A percentile compares a stretch with the other conserved stretches of the same genome.
Evolutionary conservation across 2,797 vertebrate species (phyloP).

Genomic region (Denticeps clupeoides): DNA sequence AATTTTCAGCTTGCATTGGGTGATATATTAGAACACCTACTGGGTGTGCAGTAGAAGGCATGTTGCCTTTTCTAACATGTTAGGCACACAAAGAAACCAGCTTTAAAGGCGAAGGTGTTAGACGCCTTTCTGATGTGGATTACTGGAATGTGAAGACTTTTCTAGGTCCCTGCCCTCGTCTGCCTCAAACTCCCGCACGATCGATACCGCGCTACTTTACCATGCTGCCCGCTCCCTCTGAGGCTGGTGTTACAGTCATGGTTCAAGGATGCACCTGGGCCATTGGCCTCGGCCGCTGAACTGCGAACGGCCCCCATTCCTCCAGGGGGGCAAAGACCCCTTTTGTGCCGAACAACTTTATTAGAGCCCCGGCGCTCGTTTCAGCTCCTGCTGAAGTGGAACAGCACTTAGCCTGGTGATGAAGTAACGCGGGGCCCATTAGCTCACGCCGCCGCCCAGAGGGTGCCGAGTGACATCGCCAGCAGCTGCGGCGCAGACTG

Average conservation of each 20-base stretch:
- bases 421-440: constrained; percentile 65
- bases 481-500: constrained; percentile 52
- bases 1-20: too few species aligned
- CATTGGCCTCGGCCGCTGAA: constrained; percentile 23
- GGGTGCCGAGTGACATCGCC: constrained; percentile 63
- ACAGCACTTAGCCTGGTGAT: constrained; percentile 64
- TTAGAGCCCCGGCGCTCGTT: constrained; percentile 58
- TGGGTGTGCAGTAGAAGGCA: too few species aligned
- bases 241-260: constrained; percentile 31
- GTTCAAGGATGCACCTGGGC: constrained; percentile 50
- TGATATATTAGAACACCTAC: too few species aligned
- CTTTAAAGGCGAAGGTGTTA: not conserved
- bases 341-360: constrained; percentile 52
- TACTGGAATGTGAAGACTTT: too few species aligned
- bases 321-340: constrained; percentile 13
- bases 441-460: constrained; percentile 43
- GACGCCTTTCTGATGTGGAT: too few species aligned
- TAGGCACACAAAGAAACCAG: not conserved
- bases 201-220: too few species aligned
- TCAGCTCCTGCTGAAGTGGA: constrained; percentile 54
- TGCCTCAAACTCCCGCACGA: too few species aligned
- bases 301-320: constrained; percentile 15
- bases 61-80: not conserved
- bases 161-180: too few species aligned
- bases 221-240: too few species aligned